These are phyloP conservation scores for Merops nubicus DNA, from an alignment of 2,113 vertebrate species.

Conservation along the genomic window DNA sequence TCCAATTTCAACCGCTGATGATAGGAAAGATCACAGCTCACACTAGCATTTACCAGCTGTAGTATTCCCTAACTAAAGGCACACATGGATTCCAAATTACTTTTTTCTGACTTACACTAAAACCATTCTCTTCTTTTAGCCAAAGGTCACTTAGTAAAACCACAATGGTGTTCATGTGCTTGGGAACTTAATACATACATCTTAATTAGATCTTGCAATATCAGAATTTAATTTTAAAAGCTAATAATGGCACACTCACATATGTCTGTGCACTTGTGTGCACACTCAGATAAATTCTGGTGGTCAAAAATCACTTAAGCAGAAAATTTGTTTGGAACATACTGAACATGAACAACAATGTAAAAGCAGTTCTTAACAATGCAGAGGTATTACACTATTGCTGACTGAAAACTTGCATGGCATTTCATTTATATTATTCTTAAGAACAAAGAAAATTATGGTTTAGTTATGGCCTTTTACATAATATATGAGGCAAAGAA, in stretches of 20 bases:
- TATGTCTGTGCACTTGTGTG: rapidly evolving
- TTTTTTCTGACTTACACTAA: background rate
- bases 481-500: background rate
- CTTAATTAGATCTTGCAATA: background rate
- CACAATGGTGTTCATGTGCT: background rate
- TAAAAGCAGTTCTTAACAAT: background rate
- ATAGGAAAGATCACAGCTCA: background rate
- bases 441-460: background rate
- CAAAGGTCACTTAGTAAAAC: background rate
- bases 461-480: background rate
- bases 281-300: background rate
- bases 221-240: background rate
- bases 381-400: background rate
- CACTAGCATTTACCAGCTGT: background rate
- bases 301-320: background rate
- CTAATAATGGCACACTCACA: background rate
- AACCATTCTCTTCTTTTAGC: background rate
- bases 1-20: background rate
- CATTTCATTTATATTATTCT: background rate
- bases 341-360: background rate
- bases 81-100: background rate
- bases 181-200: background rate
- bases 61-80: background rate
- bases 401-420: background rate
- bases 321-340: background rate